Conservation (phyloP, 2,113 vertebrate genomes). For the Brienomyrus longianalis region DNA sequence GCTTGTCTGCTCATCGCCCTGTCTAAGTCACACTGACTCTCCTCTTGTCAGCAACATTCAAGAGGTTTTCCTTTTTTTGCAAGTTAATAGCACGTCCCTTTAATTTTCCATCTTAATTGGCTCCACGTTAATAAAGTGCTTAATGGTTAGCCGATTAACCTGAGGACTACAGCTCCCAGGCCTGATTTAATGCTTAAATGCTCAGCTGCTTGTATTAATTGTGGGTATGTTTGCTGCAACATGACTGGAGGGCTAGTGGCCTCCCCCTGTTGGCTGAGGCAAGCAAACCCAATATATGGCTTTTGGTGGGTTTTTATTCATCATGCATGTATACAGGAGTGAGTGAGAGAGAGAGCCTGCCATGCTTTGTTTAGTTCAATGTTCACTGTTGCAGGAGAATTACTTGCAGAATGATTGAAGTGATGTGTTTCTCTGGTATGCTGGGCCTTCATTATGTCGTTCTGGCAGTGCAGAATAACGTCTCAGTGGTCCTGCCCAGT, state of each 20-base stretch:
- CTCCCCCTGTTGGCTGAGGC: background rate
- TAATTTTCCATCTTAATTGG: background rate
- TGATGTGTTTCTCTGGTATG: background rate
- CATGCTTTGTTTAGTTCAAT: background rate
- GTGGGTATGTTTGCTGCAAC: background rate
- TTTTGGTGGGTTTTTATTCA: background rate
- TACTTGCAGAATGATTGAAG: background rate
- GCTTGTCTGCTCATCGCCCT: background rate
- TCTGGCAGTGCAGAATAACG: background rate
- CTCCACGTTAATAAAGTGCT: background rate
- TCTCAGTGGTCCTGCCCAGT: background rate
- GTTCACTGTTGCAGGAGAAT: background rate
- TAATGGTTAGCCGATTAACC: background rate
- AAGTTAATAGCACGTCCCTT: background rate
- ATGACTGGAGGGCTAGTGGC: background rate
- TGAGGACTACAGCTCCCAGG: background rate
- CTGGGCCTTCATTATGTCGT: background rate
- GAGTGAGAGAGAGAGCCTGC: background rate
- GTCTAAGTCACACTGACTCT: background rate
- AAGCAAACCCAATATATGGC: background rate
- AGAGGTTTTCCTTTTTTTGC: background rate
- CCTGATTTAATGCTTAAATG: background rate
- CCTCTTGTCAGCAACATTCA: background rate
- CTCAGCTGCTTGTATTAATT: background rate
- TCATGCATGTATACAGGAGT: background rate